Percentiles rank a stretch among this genome's conserved stretches.
phyloP scores from a whole-genome alignment of 2,113 vertebrate species.

The Cephalopholis sonnerati region DNA sequence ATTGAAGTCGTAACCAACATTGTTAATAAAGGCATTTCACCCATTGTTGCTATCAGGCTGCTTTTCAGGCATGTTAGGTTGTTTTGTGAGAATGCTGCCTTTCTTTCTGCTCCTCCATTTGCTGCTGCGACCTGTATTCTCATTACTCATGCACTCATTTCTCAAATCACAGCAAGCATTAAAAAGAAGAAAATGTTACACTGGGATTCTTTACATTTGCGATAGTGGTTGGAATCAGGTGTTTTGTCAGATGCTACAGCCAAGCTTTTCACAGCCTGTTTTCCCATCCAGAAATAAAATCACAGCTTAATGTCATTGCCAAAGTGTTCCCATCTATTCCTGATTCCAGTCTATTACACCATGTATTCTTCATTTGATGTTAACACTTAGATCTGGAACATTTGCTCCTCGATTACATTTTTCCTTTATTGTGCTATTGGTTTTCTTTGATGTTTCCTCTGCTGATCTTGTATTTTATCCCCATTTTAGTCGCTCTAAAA shows the following conservation, averaged over 20 bases:
- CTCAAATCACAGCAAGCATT: not conserved
- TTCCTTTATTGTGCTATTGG: not conserved
- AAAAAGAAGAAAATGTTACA: not conserved
- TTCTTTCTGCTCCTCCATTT: not conserved
- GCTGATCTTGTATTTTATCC: constrained; percentile 10
- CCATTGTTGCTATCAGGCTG: not conserved
- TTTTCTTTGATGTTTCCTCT: not conserved
- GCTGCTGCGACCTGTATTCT: not conserved
- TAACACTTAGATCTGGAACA: not conserved
- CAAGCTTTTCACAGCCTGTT: not conserved
- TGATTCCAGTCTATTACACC: constrained; percentile 4
- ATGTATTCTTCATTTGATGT: constrained; percentile 11
- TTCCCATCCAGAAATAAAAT: constrained; percentile 21
- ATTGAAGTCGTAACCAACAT: constrained; percentile 8
- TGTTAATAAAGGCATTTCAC: not conserved
- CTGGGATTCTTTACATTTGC: not conserved
- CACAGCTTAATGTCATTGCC: not conserved
- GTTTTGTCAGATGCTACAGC: not conserved
- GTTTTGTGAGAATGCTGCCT: not conserved
- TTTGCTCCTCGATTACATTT: constrained; percentile 1
- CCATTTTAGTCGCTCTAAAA: not conserved
- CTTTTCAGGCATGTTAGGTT: not conserved
- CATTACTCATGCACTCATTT: not conserved
- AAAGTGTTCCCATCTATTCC: not conserved
- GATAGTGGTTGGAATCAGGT: not conserved